Evolutionary conservation across 1,140 invertebrate genomes (phyloP).

Genomic region (Dreissena rostriformis): DNA sequence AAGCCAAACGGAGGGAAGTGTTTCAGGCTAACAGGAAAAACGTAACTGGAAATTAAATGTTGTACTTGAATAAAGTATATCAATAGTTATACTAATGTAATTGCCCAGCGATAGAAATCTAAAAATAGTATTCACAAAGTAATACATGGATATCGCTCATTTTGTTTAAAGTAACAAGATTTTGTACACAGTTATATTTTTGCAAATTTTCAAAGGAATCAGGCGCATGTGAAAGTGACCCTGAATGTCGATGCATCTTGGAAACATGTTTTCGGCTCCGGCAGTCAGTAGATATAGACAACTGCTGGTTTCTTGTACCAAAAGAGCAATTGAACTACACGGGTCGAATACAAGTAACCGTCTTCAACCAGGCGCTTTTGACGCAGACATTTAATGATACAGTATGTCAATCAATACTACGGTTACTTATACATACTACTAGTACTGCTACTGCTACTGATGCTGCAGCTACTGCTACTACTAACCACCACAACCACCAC

Average conservation of each 20-base stretch:
- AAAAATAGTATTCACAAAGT: too few relatives aligned
- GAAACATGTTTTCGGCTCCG: conserved; percentile 11
- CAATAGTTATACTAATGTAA: neutral
- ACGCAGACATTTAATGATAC: neutral
- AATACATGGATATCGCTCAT: too few relatives aligned
- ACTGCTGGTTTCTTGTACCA: conserved; percentile 46
- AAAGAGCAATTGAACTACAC: conserved; percentile 34
- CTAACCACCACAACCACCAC: conserved; percentile 3
- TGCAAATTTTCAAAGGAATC: neutral
- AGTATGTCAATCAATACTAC: conserved; percentile 19
- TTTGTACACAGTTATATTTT: too few relatives aligned
- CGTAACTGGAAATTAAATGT: conserved; percentile 2
- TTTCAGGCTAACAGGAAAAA: conserved; percentile 29
- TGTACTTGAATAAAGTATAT: neutral
- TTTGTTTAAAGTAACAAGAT: too few relatives aligned
- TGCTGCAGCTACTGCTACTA: neutral
- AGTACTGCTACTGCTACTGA: conserved; percentile 10
- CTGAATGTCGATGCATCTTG: conserved; percentile 7
- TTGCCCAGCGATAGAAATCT: too few relatives aligned
- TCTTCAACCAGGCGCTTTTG: conserved; percentile 46
- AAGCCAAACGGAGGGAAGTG: neutral
- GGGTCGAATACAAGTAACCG: conserved; percentile 13
- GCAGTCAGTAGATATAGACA: conserved; percentile 33
- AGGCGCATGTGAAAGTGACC: conserved; percentile 1
- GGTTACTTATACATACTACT: neutral